Base-by-base conservation (phyloP, 1,140 invertebrate genomes). In the Notospermus geniculatus region DNA sequence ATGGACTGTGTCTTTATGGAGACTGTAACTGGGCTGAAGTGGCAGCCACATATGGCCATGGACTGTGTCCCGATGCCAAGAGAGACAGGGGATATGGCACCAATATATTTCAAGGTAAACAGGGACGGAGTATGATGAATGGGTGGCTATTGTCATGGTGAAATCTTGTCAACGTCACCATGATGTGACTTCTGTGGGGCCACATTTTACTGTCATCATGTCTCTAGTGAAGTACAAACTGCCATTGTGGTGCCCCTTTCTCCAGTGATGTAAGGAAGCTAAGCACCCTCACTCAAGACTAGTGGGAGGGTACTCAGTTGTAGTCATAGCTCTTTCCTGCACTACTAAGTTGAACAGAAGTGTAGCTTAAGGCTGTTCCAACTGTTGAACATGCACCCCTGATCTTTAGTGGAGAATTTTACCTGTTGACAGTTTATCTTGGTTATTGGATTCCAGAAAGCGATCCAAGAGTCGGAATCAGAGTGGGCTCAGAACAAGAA, bases 401-500 rank as follows among this genome's bases (percentile, higher is more conserved):
- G n/a, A n/a, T n/a, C n/a, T n/a, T n/a, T n/a, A n/a, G 11, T 43
- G 11, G 39, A 43, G 19, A 43, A 19, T 43, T 43, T 43, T 11
- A 19, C 19, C 39, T 11, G 39, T 43, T 43, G 39, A 43, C 46
- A 23, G 5, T 19, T 7, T 5, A 50, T 50, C n/a, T 9, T 50
- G n/a, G n/a, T 4, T 50, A 7, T 7, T 50, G 46, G 54, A 25
- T 71, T 80, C 19, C 66, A 90, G 86, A 98, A 98, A 88, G 95
- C 94, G 0, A 87, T 98, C 53, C 82, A 92, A 70, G 95, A 98
- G 80, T 94, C 90, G 66, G 95, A 97, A 82, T 87, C 85, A 27
- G 94, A 97, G 83, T 98, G 95, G 95, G 86, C 91, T 15, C 88
- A 89, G 65, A 98, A 98, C 77, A 95, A 94, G 74, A 98, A 98